Evolutionary conservation across 2,113 vertebrate species (phyloP).

Genomic region (Pelobates fuscus): DNA sequence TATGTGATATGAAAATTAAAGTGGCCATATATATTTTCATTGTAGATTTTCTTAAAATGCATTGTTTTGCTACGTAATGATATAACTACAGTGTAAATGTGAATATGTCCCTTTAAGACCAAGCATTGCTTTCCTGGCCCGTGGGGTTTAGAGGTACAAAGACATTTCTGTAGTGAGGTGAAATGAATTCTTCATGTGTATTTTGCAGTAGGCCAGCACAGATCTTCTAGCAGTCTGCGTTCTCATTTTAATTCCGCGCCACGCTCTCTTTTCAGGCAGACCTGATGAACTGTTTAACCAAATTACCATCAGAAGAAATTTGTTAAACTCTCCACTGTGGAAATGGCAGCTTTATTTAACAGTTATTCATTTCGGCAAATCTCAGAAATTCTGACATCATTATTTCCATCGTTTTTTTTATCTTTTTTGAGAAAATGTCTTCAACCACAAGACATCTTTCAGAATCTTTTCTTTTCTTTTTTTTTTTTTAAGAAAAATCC

Average conservation of each 20-base stretch:
- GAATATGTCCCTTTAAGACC: slow-evolving; percentile 21
- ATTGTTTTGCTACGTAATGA: neutral
- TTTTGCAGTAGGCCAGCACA: neutral
- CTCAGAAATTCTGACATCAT: slow-evolving; percentile 40
- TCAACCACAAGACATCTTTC: too few species aligned
- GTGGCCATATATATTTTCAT: too few species aligned
- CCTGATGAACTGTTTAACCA: slow-evolving; percentile 52
- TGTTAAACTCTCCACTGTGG: slow-evolving; percentile 34
- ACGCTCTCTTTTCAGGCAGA: slow-evolving; percentile 19
- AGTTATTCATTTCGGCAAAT: slow-evolving; percentile 25
- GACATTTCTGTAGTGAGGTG: neutral
- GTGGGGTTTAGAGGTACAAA: slow-evolving; percentile 3
- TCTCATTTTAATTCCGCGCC: slow-evolving; percentile 53
- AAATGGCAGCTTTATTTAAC: slow-evolving; percentile 45
- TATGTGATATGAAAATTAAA: too few species aligned
- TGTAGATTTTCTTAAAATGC: too few species aligned
- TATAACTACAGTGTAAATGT: neutral
- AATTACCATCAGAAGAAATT: slow-evolving; percentile 47
- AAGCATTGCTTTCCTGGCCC: neutral
- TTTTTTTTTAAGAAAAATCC: too few species aligned
- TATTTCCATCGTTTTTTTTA: neutral
- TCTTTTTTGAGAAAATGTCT: neutral
- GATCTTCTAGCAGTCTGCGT: neutral
- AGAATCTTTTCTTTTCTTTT: neutral
- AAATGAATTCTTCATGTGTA: slow-evolving; percentile 47